Percentiles rank a stretch among this genome's conserved stretches.
These are phyloP conservation scores for Ptycholaimellus sp. DNA, from an alignment of 2,888 invertebrate genomes.

Conservation along the genomic window DNA sequence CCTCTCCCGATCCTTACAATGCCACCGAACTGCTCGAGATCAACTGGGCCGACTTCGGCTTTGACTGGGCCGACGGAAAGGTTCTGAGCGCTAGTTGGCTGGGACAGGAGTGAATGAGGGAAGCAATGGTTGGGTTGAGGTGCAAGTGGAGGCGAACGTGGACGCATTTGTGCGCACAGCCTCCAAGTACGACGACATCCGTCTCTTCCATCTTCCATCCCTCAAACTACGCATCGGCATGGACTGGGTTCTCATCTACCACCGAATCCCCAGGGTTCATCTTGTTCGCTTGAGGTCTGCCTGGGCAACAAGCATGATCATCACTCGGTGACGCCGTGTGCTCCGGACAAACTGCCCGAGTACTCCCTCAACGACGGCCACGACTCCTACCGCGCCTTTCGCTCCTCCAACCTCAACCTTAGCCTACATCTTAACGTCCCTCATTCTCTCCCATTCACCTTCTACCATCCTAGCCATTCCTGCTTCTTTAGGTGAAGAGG, in stretches of 20 bases:
- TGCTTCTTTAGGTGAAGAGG: conserved; percentile 45
- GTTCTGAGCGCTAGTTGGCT: neutral
- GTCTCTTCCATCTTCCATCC: conserved; percentile 66
- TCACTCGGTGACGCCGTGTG: conserved; percentile 75
- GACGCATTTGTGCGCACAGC: conserved; percentile 86
- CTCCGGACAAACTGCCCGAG: conserved; percentile 80
- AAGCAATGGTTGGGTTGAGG: neutral
- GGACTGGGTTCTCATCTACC: too few relatives aligned
- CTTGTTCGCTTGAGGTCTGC: conserved; percentile 41
- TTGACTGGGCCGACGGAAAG: conserved; percentile 80
- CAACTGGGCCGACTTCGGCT: conserved; percentile 68
- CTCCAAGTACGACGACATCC: conserved; percentile 93
- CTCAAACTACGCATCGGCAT: too few relatives aligned
- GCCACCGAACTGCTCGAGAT: conserved; percentile 96
- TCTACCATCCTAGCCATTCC: too few relatives aligned
- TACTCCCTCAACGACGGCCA: conserved; percentile 80
- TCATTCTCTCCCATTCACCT: too few relatives aligned
- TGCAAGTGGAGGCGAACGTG: conserved; percentile 42
- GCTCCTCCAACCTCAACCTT: conserved; percentile 58
- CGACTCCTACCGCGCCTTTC: conserved; percentile 78
- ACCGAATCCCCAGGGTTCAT: too few relatives aligned
- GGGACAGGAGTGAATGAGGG: neutral
- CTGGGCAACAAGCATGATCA: conserved; percentile 82
- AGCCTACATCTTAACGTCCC: conserved; percentile 41
- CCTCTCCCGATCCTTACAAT: conserved; percentile 89